Conservation (phyloP, 2,113 vertebrate species). For the Vombatus ursinus region DNA sequence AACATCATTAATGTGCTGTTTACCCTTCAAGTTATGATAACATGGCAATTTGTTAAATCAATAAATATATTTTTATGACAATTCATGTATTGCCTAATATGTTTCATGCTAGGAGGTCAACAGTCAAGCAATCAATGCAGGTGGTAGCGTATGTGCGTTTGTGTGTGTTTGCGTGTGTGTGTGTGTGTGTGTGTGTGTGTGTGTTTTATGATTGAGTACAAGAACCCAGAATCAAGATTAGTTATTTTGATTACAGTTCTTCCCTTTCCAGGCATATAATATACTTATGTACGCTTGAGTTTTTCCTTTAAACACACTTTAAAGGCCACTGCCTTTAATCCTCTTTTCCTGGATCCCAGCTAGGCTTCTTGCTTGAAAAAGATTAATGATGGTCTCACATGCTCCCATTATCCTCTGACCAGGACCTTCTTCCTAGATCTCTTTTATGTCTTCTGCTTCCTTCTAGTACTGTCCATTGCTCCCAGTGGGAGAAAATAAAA, state of each 20-base stretch:
- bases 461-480: neutral
- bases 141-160: neutral
- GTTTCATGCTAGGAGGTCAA: neutral
- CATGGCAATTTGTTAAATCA: conserved; percentile 35
- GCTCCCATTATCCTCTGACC: conserved; percentile 17
- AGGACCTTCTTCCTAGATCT: conserved; percentile 6
- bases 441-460: conserved; percentile 48
- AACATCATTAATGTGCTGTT: conserved; percentile 1
- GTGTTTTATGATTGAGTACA: neutral
- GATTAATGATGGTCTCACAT: conserved; percentile 27
- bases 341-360: neutral
- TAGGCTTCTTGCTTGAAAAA: conserved; percentile 6
- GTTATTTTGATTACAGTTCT: neutral
- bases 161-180: neutral
- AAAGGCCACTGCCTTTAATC: neutral
- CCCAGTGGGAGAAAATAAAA: conserved; percentile 26
- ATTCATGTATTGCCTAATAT: neutral
- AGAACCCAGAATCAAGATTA: no score
- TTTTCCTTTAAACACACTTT: conserved; percentile 5
- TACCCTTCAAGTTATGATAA: conserved; percentile 32
- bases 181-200: no score
- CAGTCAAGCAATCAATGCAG: neutral
- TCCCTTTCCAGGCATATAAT: neutral
- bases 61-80: conserved; percentile 73
- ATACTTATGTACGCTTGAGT: neutral